Base-by-base conservation (phyloP, 2,888 invertebrate species). In the Mamestra brassicae region DNA sequence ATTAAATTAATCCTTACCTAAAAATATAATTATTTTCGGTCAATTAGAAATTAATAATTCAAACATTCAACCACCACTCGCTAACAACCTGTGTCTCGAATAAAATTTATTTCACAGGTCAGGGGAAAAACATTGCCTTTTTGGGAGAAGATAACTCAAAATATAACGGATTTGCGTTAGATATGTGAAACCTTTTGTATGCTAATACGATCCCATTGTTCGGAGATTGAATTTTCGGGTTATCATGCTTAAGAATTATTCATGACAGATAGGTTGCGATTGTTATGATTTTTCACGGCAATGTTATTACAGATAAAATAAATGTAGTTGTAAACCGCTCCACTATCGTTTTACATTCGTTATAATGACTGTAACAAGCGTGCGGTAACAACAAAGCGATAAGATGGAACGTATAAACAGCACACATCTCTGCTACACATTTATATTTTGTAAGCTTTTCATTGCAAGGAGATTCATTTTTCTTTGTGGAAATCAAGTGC, bases 151-250 rank as follows among this genome's bases (percentile, higher is more conserved):
- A 95, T 95, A 95, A 94, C 95, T 95, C 95, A 94, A 95, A 95
- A 95, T 95, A 95, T 94, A 95, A 94, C 94, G 95, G 95, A 95
- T 96, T 94, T 94, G 93, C 95, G 95, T 95, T 95, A 96, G 95
- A 96, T 96, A 96, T 96, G 94, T 95, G 96, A 95, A 95, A 94
- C 96, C 95, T 96, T 96, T 96, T 96, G 95, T 96, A 96, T 96
- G 96, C 94, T 96, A 96, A 96, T 96, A 95, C 92, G 94, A 95
- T 95, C 93, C 94, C 93, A 96, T 96, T 95, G 96, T 96, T 95
- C 95, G 95, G 93, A 94, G 95, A 96, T 96, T 96, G 96, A 96
- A 96, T 95, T 95, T 95, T 94, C 92, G 92, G 95, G 95, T 93
- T 94, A 94, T 94, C 94, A 94, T 92, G 91, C 93, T 93, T 93